A percentile compares a stretch with the other conserved stretches of the same genome.
These are phyloP conservation scores for Carollia perspicillata DNA, from an alignment of 2,113 vertebrate genomes.

Conservation along the genomic window DNA sequence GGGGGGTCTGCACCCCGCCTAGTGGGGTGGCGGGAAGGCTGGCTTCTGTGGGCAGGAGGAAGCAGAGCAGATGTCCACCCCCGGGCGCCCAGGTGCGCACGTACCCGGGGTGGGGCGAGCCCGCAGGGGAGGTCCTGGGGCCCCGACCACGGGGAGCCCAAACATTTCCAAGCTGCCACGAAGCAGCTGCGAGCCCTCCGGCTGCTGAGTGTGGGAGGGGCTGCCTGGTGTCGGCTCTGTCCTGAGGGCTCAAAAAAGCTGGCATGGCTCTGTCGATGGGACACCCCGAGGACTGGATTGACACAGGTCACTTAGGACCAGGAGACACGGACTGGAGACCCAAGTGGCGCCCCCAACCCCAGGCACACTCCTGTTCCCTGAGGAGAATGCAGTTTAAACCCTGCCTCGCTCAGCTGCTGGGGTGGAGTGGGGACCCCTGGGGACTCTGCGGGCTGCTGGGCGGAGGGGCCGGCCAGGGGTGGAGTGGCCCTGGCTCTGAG, in stretches of 20 bases:
- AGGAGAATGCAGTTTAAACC: fast-evolving
- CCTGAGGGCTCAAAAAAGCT: background rate
- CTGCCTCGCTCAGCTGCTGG: fast-evolving
- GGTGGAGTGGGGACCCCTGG: fast-evolving
- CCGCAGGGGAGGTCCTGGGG: background rate
- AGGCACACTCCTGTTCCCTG: fast-evolving
- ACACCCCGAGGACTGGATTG: fast-evolving
- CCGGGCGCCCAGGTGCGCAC: background rate
- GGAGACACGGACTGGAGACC: background rate
- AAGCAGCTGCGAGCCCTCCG: fast-evolving
- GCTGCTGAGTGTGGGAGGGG: fast-evolving
- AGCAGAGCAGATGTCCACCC: background rate
- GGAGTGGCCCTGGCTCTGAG: background rate
- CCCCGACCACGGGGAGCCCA: fast-evolving
- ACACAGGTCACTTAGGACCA: background rate
- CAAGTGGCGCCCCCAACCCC: fast-evolving
- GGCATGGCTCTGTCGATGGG: background rate
- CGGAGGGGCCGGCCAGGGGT: fast-evolving
- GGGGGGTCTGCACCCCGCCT: background rate
- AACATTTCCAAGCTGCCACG: too few relatives aligned
- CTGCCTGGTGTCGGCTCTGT: background rate
- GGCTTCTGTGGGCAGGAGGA: background rate
- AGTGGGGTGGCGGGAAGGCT: background rate
- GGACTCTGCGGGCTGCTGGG: background rate
- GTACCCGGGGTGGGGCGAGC: fast-evolving